Percentiles rank a stretch among this genome's conserved stretches.
Evolutionary conservation across 2,797 vertebrate species (phyloP).

Genomic region (Paedocypris micromegethes): DNA sequence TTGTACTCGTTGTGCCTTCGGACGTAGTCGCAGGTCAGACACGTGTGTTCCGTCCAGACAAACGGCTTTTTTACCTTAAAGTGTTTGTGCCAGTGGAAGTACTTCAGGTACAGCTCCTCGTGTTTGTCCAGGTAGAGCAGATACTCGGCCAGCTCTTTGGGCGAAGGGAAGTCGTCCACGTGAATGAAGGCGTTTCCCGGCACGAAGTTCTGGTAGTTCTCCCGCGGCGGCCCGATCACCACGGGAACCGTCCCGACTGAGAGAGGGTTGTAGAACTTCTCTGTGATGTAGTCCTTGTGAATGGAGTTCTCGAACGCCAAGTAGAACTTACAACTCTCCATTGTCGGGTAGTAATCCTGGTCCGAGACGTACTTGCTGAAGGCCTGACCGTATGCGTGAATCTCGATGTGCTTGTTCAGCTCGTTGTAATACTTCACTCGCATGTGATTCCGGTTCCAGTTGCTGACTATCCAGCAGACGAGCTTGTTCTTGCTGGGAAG

Average conservation of each 20-base stretch:
- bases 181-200: conserved; percentile 95
- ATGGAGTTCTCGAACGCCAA: conserved; percentile 97
- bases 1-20: conserved; percentile 93
- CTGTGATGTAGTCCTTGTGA: conserved; percentile 97
- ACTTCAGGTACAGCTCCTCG: conserved; percentile 86
- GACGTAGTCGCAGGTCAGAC: conserved; percentile 90
- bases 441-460: conserved; percentile 93
- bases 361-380: conserved; percentile 89
- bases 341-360: conserved; percentile 89
- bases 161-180: conserved; percentile 89
- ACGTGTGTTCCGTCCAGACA: conserved; percentile 96
- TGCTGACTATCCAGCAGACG: conserved; percentile 97
- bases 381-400: conserved; percentile 89
- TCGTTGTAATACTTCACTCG: conserved; percentile 97
- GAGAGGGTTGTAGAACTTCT: conserved; percentile 95
- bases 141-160: conserved; percentile 90
- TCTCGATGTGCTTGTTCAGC: conserved; percentile 91
- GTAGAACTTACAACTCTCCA: conserved; percentile 94
- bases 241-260: conserved; percentile 90
- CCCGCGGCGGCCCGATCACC: conserved; percentile 84
- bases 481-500: conserved; percentile 88
- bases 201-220: conserved; percentile 97
- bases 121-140: conserved; percentile 92
- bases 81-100: conserved; percentile 93
- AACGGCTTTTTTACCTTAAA: conserved; percentile 88